Evolutionary conservation across 35 echinoderm and acorn worm genomes (phyloP).

Genomic region (Strongylocentrotus purpuratus): DNA sequence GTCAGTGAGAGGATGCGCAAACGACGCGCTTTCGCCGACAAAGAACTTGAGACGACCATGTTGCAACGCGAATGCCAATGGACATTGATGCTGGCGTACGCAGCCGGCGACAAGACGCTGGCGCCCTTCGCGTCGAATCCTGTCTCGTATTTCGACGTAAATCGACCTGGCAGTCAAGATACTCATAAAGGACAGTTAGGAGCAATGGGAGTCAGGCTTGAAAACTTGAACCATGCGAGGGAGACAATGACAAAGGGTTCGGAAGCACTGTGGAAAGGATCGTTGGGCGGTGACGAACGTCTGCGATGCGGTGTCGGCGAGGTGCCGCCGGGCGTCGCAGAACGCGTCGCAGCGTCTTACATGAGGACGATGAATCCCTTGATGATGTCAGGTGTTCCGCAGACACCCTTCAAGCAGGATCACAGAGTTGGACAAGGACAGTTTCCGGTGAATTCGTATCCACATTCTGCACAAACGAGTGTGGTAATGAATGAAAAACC

Average conservation of each 20-base stretch:
- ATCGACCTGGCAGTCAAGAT: neutral
- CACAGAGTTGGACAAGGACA: neutral
- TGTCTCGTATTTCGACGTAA: neutral
- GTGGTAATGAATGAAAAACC: neutral
- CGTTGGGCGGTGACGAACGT: neutral
- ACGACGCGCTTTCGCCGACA: conserved; percentile 93
- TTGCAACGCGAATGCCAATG: conserved; percentile 93
- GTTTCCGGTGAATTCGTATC: neutral
- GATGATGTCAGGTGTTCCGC: neutral
- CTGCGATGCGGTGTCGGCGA: neutral
- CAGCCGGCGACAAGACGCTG: conserved; percentile 36
- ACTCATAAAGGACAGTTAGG: neutral
- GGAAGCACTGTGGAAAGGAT: neutral
- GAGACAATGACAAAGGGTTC: neutral
- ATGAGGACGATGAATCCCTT: neutral
- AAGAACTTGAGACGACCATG: conserved; percentile 90
- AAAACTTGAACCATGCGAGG: neutral
- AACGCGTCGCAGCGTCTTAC: neutral
- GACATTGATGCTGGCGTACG: conserved; percentile 57
- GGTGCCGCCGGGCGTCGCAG: neutral
- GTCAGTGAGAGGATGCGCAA: conserved; percentile 97
- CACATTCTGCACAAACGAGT: neutral
- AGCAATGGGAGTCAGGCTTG: neutral
- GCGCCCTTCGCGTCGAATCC: neutral
- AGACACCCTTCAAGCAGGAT: neutral